These are phyloP conservation scores for Hymenochirus boettgeri DNA, from an alignment of 2,113 vertebrate genomes.

Conservation along the genomic window DNA sequence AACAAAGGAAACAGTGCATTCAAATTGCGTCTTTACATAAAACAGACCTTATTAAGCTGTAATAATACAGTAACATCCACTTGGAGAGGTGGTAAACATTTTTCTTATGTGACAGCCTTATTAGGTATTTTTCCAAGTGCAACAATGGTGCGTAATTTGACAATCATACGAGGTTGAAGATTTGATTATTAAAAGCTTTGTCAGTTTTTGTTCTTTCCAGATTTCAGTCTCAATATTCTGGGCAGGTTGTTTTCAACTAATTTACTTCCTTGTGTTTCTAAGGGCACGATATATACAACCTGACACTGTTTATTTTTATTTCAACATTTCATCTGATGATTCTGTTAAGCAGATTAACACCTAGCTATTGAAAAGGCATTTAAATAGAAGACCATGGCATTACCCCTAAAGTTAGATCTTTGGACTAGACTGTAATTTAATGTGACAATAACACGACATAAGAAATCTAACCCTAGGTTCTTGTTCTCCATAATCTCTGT, in stretches of 20 bases:
- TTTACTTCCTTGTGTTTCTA: slow-evolving; percentile 2
- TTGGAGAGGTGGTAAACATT: slow-evolving; percentile 52
- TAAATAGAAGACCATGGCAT: background rate
- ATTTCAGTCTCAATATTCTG: slow-evolving; percentile 8
- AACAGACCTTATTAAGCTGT: slow-evolving; percentile 65
- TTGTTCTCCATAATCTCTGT: slow-evolving; percentile 15
- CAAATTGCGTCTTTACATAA: slow-evolving; percentile 67
- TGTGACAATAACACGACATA: background rate
- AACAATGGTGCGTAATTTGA: slow-evolving; percentile 32
- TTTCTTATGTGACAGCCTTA: slow-evolving; percentile 43
- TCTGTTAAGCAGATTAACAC: slow-evolving; percentile 12
- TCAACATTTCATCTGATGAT: background rate
- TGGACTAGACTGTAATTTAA: slow-evolving; percentile 11
- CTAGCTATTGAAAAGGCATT: slow-evolving; percentile 14
- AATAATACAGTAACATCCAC: slow-evolving; percentile 58
- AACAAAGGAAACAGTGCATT: slow-evolving; percentile 73
- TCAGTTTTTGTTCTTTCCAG: slow-evolving; percentile 8
- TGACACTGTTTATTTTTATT: background rate
- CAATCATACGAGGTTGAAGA: slow-evolving; percentile 31
- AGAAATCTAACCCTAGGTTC: background rate
- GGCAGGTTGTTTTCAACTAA: slow-evolving; percentile 2
- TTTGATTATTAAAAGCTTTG: slow-evolving; percentile 32
- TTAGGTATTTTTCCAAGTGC: slow-evolving; percentile 5
- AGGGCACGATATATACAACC: background rate
- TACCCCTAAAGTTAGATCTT: slow-evolving; percentile 6